Evolutionary conservation across 2,113 vertebrate genomes (phyloP), one percentile per base, ranked within the genome.

Genomic region (Carettochelys insculpta): DNA sequence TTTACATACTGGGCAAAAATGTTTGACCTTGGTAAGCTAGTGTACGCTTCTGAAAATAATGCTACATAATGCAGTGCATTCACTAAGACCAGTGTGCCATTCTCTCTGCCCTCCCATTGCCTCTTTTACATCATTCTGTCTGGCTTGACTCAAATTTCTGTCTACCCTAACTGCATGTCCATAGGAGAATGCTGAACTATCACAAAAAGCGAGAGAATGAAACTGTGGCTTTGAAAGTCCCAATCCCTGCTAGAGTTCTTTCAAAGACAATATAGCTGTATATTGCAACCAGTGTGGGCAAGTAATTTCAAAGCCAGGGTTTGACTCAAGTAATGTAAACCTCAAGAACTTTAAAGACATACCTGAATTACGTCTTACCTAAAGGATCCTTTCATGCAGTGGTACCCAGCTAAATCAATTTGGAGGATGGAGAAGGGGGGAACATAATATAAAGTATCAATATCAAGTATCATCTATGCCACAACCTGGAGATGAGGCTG

Each of bases 61-160:
- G 31, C 56, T 38, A 47, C 9, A 31, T 38, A 29, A 19, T 56
- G n/a, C 84, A 83, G 1, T 77, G 4, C 25, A 2, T 76, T 12
- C 53, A n/a, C 87, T 92, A 75, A 77, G 65, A 94, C 85, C 41
- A 93, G 75, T 27, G 29, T 51, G 47, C 5, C 34, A 5, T 6
- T 88, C 90, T 84, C 83, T 91, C 34, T 19, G 87, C 8, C 22
- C 16, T 81, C 85, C 83, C 58, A 12, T 24, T 75, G 5, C 83
- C 80, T 82, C 90, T 8, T 88, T 34, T 81, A 81, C 24, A 83
- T 45, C 38, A 82, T 20, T 90, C 77, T 78, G n/a, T n/a, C n/a
- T n/a, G 19, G 73, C 53, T 80, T 89, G 38, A 17, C 58, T 86
- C 1, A 0, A 9, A 82, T 91, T 29, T 77, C 90, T 41, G 83